Evolutionary conservation across 2,888 invertebrate genomes (phyloP).

Genomic region (Stomorhina lunata): DNA sequence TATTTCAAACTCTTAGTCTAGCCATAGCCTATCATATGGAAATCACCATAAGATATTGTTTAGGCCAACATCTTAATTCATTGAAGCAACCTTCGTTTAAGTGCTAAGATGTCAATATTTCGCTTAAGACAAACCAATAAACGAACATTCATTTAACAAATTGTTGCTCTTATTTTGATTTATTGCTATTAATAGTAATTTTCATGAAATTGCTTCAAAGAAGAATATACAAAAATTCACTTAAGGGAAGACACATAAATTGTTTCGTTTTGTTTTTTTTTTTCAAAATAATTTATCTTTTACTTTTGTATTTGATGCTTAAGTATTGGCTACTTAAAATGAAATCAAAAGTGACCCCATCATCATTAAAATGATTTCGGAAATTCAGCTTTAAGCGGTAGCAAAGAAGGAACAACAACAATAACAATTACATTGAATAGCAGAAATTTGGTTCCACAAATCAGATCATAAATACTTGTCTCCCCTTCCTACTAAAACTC

Average conservation of each 20-base stretch:
- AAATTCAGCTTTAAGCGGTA: too few relatives aligned
- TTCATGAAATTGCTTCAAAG: background rate
- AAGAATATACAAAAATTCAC: background rate
- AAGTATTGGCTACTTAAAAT: conserved; percentile 30
- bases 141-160: conserved; percentile 8
- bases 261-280: conserved; percentile 1
- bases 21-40: background rate
- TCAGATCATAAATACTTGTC: background rate
- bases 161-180: conserved; percentile 23
- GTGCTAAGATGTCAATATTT: conserved; percentile 40
- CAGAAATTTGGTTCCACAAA: background rate
- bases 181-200: background rate
- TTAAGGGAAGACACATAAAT: background rate
- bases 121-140: conserved; percentile 1
- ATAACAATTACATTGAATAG: background rate
- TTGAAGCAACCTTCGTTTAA: conserved; percentile 44
- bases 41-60: background rate
- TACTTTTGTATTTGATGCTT: conserved; percentile 25
- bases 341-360: conserved; percentile 19
- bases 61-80: conserved; percentile 14
- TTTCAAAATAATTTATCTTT: conserved; percentile 11
- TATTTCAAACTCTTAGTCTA: background rate
- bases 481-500: background rate
- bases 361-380: background rate
- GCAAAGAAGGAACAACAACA: background rate